Evolutionary conservation across 2,797 vertebrate genomes (phyloP).

Genomic region (Sparus aurata): DNA sequence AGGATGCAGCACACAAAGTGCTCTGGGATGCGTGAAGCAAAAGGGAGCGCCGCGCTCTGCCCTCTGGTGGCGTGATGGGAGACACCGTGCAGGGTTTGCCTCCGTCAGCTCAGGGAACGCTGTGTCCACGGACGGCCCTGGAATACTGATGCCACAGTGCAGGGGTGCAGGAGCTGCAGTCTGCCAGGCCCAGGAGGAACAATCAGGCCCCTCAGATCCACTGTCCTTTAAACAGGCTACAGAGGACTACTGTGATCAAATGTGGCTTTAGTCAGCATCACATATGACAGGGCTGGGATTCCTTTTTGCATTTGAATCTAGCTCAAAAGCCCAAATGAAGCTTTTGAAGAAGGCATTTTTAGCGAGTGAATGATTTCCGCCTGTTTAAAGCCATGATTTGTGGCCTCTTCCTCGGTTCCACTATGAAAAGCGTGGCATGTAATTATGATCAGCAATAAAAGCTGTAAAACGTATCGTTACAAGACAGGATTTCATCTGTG

Average conservation of each 20-base stretch:
- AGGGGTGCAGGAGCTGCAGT: conserved; percentile 81
- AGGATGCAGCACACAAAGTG: conserved; percentile 67
- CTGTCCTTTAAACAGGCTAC: conserved; percentile 29
- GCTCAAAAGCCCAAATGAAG: background rate
- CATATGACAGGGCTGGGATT: background rate
- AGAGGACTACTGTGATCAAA: conserved; percentile 11
- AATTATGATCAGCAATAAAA: background rate
- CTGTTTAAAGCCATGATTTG: background rate
- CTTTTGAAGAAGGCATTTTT: background rate
- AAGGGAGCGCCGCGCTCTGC: conserved; percentile 52
- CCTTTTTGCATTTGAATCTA: background rate
- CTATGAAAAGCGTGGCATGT: background rate
- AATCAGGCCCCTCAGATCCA: conserved; percentile 16
- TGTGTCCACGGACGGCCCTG: conserved; percentile 80
- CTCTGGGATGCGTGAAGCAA: conserved; percentile 53
- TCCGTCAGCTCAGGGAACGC: conserved; percentile 71
- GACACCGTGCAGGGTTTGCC: conserved; percentile 22
- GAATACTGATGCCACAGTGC: conserved; percentile 86
- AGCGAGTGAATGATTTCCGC: background rate
- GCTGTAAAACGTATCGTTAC: background rate
- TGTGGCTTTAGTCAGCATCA: rapidly evolving
- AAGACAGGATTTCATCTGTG: background rate
- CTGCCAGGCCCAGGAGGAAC: conserved; percentile 48
- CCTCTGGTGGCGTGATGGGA: conserved; percentile 73
- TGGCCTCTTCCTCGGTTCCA: background rate